Evolutionary conservation across 1,140 invertebrate genomes (phyloP), one percentile per base, ranked within the genome.

Genomic region (Heliothis subflexa): DNA sequence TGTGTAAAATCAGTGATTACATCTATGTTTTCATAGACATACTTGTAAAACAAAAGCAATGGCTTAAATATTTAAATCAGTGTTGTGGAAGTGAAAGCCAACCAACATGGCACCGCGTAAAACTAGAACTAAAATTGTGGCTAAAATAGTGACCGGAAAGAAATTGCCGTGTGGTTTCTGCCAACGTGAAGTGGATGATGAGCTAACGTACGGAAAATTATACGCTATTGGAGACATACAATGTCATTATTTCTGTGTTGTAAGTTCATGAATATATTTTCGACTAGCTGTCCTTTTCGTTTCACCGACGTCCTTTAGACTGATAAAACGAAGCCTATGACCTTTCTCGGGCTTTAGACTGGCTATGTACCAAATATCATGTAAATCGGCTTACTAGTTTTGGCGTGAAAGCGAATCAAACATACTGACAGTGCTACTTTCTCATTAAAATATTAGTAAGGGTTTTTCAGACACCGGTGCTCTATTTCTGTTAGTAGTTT

Each of bases 181-280:
- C 76, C 59, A 81, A 0, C 78, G 88, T n/a, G 86, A 85, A 50
- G 81, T 88, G 9, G 86, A 93, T 52, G 90, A 94, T 66, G 93
- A 94, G 78, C 73, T 88, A 16, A 83, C 81, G 9, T 94, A 89
- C 57, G 93, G 93, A 0, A 94, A 94, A 73, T 74, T 94, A 12
- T 94, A 94, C 49, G 80, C 81, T 4, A 91, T 94, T 59, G 91
- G 92, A 12, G 84, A 90, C 64, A 92, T 94, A 78, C 84, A 90
- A 76, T 93, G 91, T 52, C 93, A 94, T 79, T 94, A 94, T 79
- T 94, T 94, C 79, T 94, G 93, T 87, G 91, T 87, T 33, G 93
- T 94, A 87, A 93, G 91, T 91, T 71, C 1, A 2, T 12, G 2
- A n/a, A 10, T 13, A 14, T 14, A 33, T 47, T 50, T 78, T 25